Percentiles rank a stretch among this genome's conserved stretches.
Conservation (phyloP, 2,888 invertebrate species). For the Operophtera brumata region DNA sequence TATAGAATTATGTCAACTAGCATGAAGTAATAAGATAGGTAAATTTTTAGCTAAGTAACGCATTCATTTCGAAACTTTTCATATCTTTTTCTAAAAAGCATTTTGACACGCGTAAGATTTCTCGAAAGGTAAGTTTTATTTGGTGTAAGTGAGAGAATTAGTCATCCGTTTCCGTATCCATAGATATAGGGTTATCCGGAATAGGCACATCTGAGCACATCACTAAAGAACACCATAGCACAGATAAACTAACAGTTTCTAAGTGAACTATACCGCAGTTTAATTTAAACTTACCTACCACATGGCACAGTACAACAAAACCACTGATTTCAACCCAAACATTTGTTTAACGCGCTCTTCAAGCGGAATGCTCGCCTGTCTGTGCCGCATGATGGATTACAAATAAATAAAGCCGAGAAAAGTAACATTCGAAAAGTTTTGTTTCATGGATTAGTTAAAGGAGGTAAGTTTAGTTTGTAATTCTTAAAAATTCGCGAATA, state of each 20-base stretch:
- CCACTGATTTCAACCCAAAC: slow-evolving; percentile 40
- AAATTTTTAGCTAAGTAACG: too few relatives aligned
- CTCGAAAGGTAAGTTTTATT: too few relatives aligned
- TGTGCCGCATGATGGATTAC: slow-evolving; percentile 35
- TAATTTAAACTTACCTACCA: slow-evolving; percentile 9
- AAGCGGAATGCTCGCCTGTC: slow-evolving; percentile 47
- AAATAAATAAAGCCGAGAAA: slow-evolving; percentile 45
- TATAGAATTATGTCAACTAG: too few relatives aligned
- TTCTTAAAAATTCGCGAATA: not conserved
- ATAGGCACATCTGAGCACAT: not conserved
- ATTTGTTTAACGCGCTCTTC: slow-evolving; percentile 47
- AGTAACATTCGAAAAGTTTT: slow-evolving; percentile 36
- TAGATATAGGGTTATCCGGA: not conserved
- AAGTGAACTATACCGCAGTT: slow-evolving; percentile 11
- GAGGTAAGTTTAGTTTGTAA: slow-evolving; percentile 3
- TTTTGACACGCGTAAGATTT: too few relatives aligned
- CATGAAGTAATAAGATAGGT: too few relatives aligned
- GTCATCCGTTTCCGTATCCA: not conserved
- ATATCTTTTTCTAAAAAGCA: too few relatives aligned
- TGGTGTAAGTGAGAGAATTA: too few relatives aligned
- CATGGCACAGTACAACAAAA: slow-evolving; percentile 1
- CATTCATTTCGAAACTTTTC: too few relatives aligned
- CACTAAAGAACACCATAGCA: slow-evolving; percentile 14
- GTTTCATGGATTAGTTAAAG: slow-evolving; percentile 22
- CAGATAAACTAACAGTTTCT: slow-evolving; percentile 14